Evolutionary conservation across 2,888 invertebrate genomes (phyloP).

Genomic region (Halocaridina rubra): DNA sequence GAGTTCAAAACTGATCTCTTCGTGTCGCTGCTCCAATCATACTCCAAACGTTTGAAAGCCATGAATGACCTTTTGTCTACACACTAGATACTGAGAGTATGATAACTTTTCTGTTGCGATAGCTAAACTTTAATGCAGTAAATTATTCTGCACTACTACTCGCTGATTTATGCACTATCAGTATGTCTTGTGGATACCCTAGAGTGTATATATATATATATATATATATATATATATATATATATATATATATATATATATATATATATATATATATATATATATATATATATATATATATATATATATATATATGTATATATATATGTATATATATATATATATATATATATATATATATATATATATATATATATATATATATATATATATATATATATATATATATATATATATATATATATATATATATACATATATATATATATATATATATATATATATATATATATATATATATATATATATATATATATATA

Average conservation of each 20-base stretch:
- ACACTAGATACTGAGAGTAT: no score
- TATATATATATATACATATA: constrained; percentile 14
- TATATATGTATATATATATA: constrained; percentile 16
- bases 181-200: no score
- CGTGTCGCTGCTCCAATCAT: no score
- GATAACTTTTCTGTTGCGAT: no score
- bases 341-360: constrained; percentile 24
- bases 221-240: neutral
- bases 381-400: neutral
- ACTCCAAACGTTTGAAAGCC: no score
- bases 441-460: constrained; percentile 20
- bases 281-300: neutral
- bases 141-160: no score
- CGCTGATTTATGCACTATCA: no score
- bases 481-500: neutral
- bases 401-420: constrained; percentile 6
- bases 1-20: no score
- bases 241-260: neutral
- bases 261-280: neutral
- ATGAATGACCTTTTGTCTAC: no score
- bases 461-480: neutral
- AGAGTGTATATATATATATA: neutral
- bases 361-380: constrained; percentile 18
- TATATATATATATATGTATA: neutral
- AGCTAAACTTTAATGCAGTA: no score